phyloP scores from a whole-genome alignment of 2,113 vertebrate species.

The Sarotherodon lohbergeri region DNA sequence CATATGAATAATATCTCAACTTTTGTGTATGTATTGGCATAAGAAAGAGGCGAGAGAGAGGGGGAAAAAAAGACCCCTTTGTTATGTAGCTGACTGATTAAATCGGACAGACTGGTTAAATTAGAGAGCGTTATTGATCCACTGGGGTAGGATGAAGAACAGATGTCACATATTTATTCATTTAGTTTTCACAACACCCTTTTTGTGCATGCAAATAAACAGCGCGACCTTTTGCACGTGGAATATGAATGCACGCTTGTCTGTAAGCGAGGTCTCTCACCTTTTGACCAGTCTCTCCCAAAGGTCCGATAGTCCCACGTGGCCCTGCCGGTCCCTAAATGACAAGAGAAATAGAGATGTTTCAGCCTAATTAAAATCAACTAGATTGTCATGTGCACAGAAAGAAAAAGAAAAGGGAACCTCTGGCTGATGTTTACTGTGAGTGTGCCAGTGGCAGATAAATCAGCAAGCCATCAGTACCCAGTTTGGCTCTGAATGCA shows the following conservation, averaged over 20 bases:
- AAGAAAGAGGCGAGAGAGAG: not conserved
- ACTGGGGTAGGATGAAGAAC: constrained; percentile 1
- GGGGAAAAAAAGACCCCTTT: not conserved
- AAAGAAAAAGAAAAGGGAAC: not conserved
- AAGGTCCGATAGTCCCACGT: constrained; percentile 80
- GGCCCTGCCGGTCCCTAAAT: constrained; percentile 84
- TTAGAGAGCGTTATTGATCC: constrained; percentile 14
- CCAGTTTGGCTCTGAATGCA: constrained; percentile 1
- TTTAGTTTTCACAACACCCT: not conserved
- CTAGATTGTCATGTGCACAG: not conserved
- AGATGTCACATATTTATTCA: constrained; percentile 30
- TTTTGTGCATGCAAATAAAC: not conserved
- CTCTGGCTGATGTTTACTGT: not conserved
- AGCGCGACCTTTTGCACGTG: not conserved
- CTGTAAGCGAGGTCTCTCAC: constrained; percentile 57
- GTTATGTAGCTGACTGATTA: not conserved
- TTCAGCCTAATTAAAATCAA: not conserved
- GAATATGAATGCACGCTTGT: not conserved
- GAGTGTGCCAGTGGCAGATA: not conserved
- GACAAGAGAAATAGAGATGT: not conserved
- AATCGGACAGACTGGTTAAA: constrained; percentile 1
- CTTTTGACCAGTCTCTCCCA: constrained; percentile 88
- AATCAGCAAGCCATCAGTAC: not conserved
- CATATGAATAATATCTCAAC: not conserved
- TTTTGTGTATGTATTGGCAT: not conserved